Conservation (phyloP, 1,140 invertebrate genomes). For the Drosophila lowei region DNA sequence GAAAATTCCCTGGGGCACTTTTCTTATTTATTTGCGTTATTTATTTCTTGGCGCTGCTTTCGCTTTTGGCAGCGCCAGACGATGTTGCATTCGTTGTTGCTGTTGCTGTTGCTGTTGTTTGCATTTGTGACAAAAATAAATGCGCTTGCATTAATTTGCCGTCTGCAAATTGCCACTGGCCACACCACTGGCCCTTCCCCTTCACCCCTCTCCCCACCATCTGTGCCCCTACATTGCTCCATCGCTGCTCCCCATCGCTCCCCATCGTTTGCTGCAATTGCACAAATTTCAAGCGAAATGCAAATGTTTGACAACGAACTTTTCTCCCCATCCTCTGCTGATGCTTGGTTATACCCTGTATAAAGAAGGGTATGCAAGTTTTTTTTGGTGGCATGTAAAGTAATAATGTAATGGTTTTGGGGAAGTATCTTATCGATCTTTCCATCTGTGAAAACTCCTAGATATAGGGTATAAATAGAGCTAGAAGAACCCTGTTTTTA, state of each 20-base stretch:
- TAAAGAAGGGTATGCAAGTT: no score
- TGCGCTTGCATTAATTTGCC: slow-evolving; percentile 77
- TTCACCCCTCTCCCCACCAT: no score
- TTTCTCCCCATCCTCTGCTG: slow-evolving; percentile 38
- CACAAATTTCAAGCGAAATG: slow-evolving; percentile 78
- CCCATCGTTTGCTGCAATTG: slow-evolving; percentile 59
- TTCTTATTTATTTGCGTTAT: slow-evolving; percentile 81
- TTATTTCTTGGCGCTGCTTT: slow-evolving; percentile 79
- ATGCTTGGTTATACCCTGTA: not conserved
- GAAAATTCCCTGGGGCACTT: slow-evolving; percentile 65
- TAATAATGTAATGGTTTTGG: no score
- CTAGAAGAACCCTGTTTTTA: no score
- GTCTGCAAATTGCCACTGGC: slow-evolving; percentile 78
- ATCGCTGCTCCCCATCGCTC: slow-evolving; percentile 1
- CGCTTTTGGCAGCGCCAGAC: slow-evolving; percentile 79
- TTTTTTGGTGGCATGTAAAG: no score
- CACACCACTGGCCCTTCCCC: slow-evolving; percentile 28
- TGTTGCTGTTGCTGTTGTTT: slow-evolving; percentile 63
- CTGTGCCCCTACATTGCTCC: not conserved
- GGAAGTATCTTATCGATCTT: no score
- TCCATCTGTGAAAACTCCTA: no score
- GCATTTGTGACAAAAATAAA: slow-evolving; percentile 81
- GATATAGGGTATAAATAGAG: no score
- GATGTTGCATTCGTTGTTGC: slow-evolving; percentile 38
- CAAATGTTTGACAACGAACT: slow-evolving; percentile 80